Evolutionary conservation across 2,113 vertebrate genomes (phyloP).

Genomic region (Raja brachyura): DNA sequence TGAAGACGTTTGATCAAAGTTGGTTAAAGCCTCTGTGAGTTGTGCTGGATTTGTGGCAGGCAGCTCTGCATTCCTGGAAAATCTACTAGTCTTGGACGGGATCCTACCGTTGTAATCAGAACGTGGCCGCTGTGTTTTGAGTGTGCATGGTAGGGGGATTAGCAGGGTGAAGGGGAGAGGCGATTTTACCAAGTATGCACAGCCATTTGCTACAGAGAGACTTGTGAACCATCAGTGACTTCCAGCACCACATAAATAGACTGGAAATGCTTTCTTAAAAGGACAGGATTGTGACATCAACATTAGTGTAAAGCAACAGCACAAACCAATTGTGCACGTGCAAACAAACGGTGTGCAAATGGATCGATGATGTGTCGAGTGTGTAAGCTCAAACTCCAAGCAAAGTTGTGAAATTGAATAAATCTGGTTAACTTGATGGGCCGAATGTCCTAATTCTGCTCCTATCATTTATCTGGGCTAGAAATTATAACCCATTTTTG

Average conservation of each 20-base stretch:
- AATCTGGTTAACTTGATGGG: too few species aligned
- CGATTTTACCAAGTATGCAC: background rate
- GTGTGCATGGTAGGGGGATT: background rate
- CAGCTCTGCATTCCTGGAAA: background rate
- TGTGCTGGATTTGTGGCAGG: background rate
- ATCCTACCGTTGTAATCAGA: background rate
- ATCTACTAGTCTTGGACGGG: background rate
- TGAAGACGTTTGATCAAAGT: background rate
- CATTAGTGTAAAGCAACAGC: background rate
- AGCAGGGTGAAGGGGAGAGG: background rate
- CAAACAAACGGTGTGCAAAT: background rate
- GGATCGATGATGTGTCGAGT: too few species aligned
- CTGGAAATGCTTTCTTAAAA: background rate
- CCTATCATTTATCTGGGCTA: too few species aligned
- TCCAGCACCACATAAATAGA: background rate
- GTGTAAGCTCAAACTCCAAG: background rate
- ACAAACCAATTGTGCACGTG: background rate
- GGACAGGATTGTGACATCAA: background rate
- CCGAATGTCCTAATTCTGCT: too few species aligned
- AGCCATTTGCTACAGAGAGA: background rate
- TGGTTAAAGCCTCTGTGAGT: background rate
- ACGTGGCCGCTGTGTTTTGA: background rate
- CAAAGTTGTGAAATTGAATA: too few species aligned
- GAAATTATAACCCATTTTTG: too few species aligned
- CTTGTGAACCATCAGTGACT: background rate